Evolutionary conservation across 2,888 invertebrate genomes (phyloP), one percentile per base, ranked within the genome.

Genomic region (Apamea monoglypha): DNA sequence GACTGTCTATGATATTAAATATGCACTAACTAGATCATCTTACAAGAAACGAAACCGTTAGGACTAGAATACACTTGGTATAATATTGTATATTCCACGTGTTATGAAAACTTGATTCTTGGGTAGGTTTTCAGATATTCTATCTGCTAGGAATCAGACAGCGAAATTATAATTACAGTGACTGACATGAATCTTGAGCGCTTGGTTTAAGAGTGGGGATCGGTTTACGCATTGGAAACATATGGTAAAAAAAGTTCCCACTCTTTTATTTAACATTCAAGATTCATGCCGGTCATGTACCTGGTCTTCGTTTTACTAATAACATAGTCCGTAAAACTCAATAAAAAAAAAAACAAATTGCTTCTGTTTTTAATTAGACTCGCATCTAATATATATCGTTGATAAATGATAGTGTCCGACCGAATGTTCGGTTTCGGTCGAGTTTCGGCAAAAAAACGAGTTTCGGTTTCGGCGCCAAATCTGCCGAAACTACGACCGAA

Each of bases 1-100:
- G 25, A 21, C 36, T 18, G 14, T 16, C 2, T 36, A 25, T 25
- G 16, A 56, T 66, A 59, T 67, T n/a, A 40, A 36, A 71, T 61
- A 77, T 70, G 40, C n/a, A n/a, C 47, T 63, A 61, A 44, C 56
- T 44, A 53, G 59, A 77, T 82, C 59, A 83, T 73, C 56, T 83
- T 82, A 78, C 84, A 79, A 40, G 56, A 77, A 83, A 71, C 21
- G 6, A 4, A 61, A 53, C 44, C 18, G 0, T 21, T 64, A n/a
- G 36, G 50, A 50, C 50, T 76, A 53, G 82, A 29, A 53, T 29
- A 61, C 7, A 29, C 40, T 36, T 25, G n/a, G 16, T 82, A 40
- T 36, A 40, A 29, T 56, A n/a, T 36, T n/a, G 1, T 56, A 47
- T 40, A 40, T 66, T 32, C n/a, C 12, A 72, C 0, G 2, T 56